Percentiles rank a stretch among this genome's conserved stretches.
Conservation (phyloP, 2,797 vertebrate species). For the Orestias chungarensis region DNA sequence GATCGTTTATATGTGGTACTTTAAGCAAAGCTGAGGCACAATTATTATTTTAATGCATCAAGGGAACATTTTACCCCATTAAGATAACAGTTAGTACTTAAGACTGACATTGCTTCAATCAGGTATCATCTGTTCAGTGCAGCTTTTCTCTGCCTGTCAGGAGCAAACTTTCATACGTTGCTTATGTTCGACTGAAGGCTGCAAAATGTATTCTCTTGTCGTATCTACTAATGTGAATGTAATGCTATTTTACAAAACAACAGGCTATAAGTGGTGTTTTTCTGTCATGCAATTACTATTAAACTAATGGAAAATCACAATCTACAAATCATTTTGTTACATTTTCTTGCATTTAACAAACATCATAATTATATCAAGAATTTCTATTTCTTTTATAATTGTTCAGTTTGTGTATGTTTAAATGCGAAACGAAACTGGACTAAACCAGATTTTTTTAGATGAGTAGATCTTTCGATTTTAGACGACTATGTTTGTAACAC, state of each 20-base stretch:
- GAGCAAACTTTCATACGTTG: background rate
- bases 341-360: background rate
- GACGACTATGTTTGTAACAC: background rate
- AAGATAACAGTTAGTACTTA: conserved; percentile 1
- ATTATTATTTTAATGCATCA: conserved; percentile 2
- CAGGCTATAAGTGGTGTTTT: background rate
- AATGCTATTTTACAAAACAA: background rate
- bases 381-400: background rate
- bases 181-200: background rate
- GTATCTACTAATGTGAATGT: background rate
- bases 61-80: conserved; percentile 6
- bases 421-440: background rate
- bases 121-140: background rate
- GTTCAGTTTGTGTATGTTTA: background rate
- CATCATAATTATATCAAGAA: background rate
- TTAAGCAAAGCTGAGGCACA: conserved; percentile 10
- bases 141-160: conserved; percentile 3
- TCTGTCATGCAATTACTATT: background rate
- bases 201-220: background rate
- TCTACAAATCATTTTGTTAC: background rate
- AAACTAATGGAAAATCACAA: background rate
- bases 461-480: background rate
- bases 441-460: background rate
- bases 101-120: background rate
- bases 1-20: background rate